Percentiles rank a stretch among this genome's conserved stretches.
Evolutionary conservation across 2,113 vertebrate species (phyloP).

Genomic region (Aegithalos caudatus): DNA sequence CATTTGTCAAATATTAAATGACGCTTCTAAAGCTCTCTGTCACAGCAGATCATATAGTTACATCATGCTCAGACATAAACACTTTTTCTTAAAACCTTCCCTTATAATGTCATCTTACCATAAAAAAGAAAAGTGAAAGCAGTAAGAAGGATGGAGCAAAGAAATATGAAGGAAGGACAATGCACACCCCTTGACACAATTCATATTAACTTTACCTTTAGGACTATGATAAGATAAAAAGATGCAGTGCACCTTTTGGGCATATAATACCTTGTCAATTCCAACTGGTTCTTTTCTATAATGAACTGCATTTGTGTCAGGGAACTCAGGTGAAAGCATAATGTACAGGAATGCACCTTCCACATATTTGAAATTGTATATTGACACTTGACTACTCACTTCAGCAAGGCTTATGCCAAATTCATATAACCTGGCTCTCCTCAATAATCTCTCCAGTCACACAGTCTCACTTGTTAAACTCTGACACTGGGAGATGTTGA

Average conservation of each 20-base stretch:
- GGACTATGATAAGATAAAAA: not conserved
- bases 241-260: rapidly evolving
- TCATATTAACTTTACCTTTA: not conserved
- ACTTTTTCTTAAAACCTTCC: not conserved
- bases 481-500: not conserved
- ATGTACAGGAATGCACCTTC: not conserved
- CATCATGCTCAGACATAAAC: not conserved
- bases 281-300: not conserved
- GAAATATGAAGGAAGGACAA: not conserved
- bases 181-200: no score
- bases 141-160: not conserved
- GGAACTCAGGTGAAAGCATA: not conserved
- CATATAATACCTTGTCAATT: not conserved
- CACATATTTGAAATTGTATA: not conserved
- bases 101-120: not conserved
- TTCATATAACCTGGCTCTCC: not conserved
- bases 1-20: not conserved
- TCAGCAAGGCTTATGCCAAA: not conserved
- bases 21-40: not conserved
- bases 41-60: not conserved
- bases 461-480: not conserved
- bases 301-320: not conserved
- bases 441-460: not conserved
- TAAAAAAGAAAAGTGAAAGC: not conserved
- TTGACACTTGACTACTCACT: not conserved